phyloP scores from a whole-genome alignment of 2,113 vertebrate genomes.

The Ascaphus truei region DNA sequence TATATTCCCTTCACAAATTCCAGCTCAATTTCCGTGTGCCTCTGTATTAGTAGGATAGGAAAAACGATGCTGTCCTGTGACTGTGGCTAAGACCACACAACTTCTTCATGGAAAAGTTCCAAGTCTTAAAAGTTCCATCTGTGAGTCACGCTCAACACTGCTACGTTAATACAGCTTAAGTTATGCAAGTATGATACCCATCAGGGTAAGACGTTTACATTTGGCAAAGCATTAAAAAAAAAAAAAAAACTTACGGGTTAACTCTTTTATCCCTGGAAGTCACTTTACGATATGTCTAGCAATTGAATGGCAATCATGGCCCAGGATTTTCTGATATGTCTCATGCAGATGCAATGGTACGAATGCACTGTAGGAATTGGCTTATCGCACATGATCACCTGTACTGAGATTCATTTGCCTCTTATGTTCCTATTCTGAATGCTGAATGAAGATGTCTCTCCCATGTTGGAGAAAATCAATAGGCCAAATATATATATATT shows the following conservation, averaged over 20 bases:
- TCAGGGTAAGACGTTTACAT: conserved; percentile 39
- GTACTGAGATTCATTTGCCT: too few relatives aligned
- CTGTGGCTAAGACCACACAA: conserved; percentile 58
- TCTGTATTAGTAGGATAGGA: conserved; percentile 45
- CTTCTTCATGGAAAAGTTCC: conserved; percentile 49
- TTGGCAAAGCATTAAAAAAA: conserved; percentile 38
- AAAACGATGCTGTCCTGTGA: conserved; percentile 48
- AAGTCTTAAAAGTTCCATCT: conserved; percentile 52
- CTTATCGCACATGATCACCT: too few relatives aligned
- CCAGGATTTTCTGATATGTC: too few relatives aligned
- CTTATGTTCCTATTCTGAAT: too few relatives aligned
- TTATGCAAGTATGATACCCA: conserved; percentile 19
- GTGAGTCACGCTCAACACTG: conserved; percentile 45
- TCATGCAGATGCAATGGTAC: too few relatives aligned
- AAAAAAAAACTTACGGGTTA: conserved; percentile 45
- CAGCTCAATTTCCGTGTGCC: conserved; percentile 40
- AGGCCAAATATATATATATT: conserved; percentile 44
- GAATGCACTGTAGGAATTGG: too few relatives aligned
- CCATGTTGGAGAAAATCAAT: conserved; percentile 46
- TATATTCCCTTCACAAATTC: conserved; percentile 38
- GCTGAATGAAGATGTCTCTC: too few relatives aligned
- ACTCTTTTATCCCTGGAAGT: conserved; percentile 21
- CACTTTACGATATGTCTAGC: too few relatives aligned
- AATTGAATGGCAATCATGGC: too few relatives aligned
- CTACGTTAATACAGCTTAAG: conserved; percentile 2